A percentile compares a stretch with the other conserved stretches of the same genome.
Conservation (phyloP, 2,797 vertebrate species). For the Nannoperca obscura region DNA sequence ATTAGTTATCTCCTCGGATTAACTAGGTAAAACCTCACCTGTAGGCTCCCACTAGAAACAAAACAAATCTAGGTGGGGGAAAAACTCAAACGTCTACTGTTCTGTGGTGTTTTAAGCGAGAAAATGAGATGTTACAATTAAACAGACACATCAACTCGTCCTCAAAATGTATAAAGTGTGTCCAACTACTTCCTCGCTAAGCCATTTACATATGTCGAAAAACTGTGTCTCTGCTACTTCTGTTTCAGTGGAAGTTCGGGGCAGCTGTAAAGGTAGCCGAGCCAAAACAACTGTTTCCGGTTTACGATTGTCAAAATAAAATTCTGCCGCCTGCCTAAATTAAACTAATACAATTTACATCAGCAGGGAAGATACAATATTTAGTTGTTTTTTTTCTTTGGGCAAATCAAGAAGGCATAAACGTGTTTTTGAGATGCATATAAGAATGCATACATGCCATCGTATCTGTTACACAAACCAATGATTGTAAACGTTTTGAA, state of each 20-base stretch:
- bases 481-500: not conserved
- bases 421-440: not conserved
- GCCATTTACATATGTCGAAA: accelerated
- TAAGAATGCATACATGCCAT: not conserved
- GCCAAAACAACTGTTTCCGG: conserved; percentile 28
- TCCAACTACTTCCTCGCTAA: accelerated
- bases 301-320: conserved; percentile 44
- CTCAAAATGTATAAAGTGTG: accelerated
- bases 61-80: conserved; percentile 72
- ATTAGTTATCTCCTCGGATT: conserved; percentile 54
- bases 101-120: not conserved
- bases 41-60: not conserved
- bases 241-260: conserved; percentile 15
- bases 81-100: not conserved
- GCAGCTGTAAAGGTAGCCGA: not conserved
- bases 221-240: not conserved
- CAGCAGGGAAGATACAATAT: not conserved
- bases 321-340: not conserved
- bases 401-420: not conserved
- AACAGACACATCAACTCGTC: not conserved
- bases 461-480: not conserved
- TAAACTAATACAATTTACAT: no score
- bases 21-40: conserved; percentile 33
- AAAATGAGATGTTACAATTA: not conserved
- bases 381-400: not conserved